Conservation (phyloP, 2,113 vertebrate species). For the Seriola aureovittata region DNA sequence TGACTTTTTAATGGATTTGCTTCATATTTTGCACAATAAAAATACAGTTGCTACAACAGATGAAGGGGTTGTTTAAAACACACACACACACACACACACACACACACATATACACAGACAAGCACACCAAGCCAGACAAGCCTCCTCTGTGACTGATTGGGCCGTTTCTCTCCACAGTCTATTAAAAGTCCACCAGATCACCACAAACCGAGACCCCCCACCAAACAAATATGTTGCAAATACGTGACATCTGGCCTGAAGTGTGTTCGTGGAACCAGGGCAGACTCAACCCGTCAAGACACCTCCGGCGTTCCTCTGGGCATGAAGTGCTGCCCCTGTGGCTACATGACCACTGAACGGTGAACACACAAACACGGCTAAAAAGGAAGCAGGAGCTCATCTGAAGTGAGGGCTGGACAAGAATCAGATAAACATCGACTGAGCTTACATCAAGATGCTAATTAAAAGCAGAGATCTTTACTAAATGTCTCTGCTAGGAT, state of each 20-base stretch:
- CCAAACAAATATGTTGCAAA: not conserved
- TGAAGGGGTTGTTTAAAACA: not conserved
- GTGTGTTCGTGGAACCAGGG: constrained; percentile 4
- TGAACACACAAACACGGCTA: constrained; percentile 1
- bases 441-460: not conserved
- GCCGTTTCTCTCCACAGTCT: constrained; percentile 2
- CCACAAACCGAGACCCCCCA: constrained; percentile 5
- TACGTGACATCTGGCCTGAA: not conserved
- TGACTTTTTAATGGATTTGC: not conserved
- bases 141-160: constrained; percentile 6
- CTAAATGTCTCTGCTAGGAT: not conserved
- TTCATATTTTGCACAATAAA: not conserved
- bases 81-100: not conserved
- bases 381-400: constrained; percentile 18
- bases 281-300: not conserved
- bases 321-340: constrained; percentile 21
- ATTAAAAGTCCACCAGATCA: constrained; percentile 21
- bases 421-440: not conserved
- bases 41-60: not conserved
- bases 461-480: constrained; percentile 26
- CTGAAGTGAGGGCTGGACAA: not conserved
- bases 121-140: not conserved
- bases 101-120: not conserved
- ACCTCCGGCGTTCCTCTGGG: constrained; percentile 20
- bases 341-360: constrained; percentile 3